Evolutionary conservation across 2,888 invertebrate species (phyloP), one percentile per base, ranked within the genome.

Genomic region (Lasioglossum figueresi): DNA sequence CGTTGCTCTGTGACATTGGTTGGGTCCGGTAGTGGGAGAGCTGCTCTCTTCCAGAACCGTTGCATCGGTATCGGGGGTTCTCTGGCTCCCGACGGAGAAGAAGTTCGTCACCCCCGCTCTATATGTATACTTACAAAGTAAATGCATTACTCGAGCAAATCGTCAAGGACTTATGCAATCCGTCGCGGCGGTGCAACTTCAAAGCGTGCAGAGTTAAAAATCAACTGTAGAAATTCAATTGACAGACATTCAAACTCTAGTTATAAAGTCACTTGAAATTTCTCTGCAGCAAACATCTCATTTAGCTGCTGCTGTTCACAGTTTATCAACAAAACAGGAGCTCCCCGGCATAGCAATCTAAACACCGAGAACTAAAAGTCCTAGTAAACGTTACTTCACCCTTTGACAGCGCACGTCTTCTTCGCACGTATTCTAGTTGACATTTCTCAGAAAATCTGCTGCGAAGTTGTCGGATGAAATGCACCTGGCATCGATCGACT

Each of bases 161-260:
- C 27, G 52, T 37, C 16, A 52, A 12, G 40, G 31, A 27, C 52
- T 66, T 31, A 3, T 23, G 48, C 40, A 68, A 52, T 43, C 16
- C 16, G 23, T n/a, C 27, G 19, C 27, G 56, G 23, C 14, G 10
- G 76, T 70, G 8, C 66, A 34, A 37, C 70, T 78, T 83, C 77
- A 81, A 83, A 83, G 79, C 6, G 43, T 76, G 48, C 31, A 31
- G 71, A 68, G 76, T 85, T 82, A 80, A 84, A 84, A 52, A 80
- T 79, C 81, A 82, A 63, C 71, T 40, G 73, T 12, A 43, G 80
- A 80, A 84, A 80, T 83, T 85, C 72, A 78, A 83, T 80, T 31
- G 77, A 45, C 52, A 52, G 66, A 72, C 79, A 23, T 59, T 74
- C 37, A 45, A 68, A 34, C 31, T 16, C 2, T 56, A 52, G 27